phyloP scores from a whole-genome alignment of 1,140 invertebrate species.

The Thaumetopoea pityocampa region DNA sequence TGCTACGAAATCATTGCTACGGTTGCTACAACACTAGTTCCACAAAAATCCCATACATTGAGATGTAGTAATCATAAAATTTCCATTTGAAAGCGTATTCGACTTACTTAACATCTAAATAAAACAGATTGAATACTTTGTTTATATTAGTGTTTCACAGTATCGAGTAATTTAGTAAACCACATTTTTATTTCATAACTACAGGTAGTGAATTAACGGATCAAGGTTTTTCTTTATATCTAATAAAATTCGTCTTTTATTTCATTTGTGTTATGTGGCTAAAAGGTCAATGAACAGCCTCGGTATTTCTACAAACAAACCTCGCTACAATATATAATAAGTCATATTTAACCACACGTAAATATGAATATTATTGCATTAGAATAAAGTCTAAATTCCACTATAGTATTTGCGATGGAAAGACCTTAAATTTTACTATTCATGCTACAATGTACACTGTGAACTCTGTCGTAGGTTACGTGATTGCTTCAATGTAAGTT shows the following conservation, averaged over 20 bases:
- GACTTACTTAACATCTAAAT: too few species aligned
- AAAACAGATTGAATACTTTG: too few species aligned
- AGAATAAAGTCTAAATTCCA: slow-evolving; percentile 51
- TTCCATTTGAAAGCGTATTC: too few species aligned
- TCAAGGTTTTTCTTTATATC: slow-evolving; percentile 64
- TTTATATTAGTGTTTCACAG: too few species aligned
- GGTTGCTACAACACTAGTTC: slow-evolving; percentile 11
- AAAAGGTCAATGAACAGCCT: slow-evolving; percentile 74
- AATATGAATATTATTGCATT: slow-evolving; percentile 37
- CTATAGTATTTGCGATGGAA: slow-evolving; percentile 30
- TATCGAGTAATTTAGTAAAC: background rate
- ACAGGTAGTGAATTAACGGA: slow-evolving; percentile 39
- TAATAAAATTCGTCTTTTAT: slow-evolving; percentile 68
- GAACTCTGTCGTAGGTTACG: slow-evolving; percentile 37
- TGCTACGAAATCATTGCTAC: slow-evolving; percentile 10
- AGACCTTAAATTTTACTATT: slow-evolving; percentile 46
- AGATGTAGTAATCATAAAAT: too few species aligned
- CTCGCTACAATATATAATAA: slow-evolving; percentile 44
- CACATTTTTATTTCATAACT: slow-evolving; percentile 21
- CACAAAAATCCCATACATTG: too few species aligned
- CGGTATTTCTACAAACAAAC: slow-evolving; percentile 64
- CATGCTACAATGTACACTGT: slow-evolving; percentile 28
- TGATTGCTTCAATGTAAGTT: slow-evolving; percentile 36
- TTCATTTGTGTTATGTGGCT: slow-evolving; percentile 65
- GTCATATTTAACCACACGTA: slow-evolving; percentile 21